phyloP scores from a whole-genome alignment of 2,113 vertebrate species.

The Cranoglanis bouderius region DNA sequence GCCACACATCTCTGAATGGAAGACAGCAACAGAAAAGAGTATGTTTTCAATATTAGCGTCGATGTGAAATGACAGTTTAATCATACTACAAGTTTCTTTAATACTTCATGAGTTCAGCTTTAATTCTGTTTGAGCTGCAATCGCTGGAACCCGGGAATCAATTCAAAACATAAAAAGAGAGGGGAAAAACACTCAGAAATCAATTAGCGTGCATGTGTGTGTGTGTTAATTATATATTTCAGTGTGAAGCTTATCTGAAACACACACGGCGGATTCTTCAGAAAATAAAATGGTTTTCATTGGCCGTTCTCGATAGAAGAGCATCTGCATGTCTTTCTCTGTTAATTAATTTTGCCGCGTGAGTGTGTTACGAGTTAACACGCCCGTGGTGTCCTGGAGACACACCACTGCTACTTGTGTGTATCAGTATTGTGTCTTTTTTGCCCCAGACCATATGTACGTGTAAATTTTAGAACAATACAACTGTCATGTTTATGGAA shows the following conservation, averaged over 20 bases:
- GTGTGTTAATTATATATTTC: conserved; percentile 9
- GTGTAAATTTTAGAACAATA: background rate
- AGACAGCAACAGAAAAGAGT: background rate
- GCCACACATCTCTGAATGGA: background rate
- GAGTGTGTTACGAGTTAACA: background rate
- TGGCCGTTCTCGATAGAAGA: background rate
- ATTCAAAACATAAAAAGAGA: conserved; percentile 4
- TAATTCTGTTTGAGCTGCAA: background rate
- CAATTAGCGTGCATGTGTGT: background rate
- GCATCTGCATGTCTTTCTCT: background rate
- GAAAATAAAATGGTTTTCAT: background rate
- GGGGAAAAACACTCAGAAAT: background rate
- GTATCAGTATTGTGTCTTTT: background rate
- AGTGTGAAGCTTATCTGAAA: conserved; percentile 5
- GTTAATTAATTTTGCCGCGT: conserved; percentile 10
- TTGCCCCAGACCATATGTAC: background rate
- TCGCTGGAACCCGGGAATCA: background rate
- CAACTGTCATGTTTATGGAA: background rate
- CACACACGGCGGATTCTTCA: background rate
- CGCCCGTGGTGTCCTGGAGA: background rate
- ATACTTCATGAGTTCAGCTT: background rate
- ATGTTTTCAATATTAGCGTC: background rate
- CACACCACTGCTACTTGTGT: background rate
- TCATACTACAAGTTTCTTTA: conserved; percentile 14
- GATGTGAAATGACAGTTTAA: conserved; percentile 8